Evolutionary conservation across 2,113 vertebrate species (phyloP).

Genomic region (Blennius ocellaris): DNA sequence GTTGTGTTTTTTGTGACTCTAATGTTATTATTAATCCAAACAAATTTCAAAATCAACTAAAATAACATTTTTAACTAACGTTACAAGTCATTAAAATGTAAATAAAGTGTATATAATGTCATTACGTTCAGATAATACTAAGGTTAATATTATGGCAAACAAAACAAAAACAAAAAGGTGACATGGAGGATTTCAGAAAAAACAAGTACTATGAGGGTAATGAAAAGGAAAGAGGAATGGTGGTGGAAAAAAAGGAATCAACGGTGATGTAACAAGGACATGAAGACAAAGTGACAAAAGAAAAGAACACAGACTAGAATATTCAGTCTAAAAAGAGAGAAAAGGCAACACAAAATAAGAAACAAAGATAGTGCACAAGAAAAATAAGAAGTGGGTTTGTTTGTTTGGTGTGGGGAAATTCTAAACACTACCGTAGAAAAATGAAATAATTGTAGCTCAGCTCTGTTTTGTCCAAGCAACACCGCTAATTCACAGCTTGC

Average conservation of each 20-base stretch:
- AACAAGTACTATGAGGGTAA: conserved; percentile 27
- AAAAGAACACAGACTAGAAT: conserved; percentile 41
- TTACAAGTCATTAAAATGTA: too few relatives aligned
- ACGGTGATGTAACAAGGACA: conserved; percentile 55
- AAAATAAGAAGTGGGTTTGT: conserved; percentile 44
- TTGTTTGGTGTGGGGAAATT: conserved; percentile 1
- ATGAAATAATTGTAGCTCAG: neutral
- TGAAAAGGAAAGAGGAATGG: conserved; percentile 10
- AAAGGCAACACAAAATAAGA: conserved; percentile 42
- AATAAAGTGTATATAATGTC: too few relatives aligned
- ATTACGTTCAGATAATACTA: too few relatives aligned
- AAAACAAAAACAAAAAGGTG: neutral
- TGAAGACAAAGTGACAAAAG: conserved; percentile 59
- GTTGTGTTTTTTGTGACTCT: too few relatives aligned
- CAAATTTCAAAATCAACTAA: too few relatives aligned
- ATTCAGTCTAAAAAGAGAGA: conserved; percentile 29
- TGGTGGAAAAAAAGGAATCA: conserved; percentile 20
- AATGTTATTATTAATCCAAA: too few relatives aligned
- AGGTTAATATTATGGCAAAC: conserved; percentile 2
- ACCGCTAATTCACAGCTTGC: conserved; percentile 10
- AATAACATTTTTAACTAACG: too few relatives aligned
- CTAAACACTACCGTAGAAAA: conserved; percentile 8
- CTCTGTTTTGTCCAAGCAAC: conserved; percentile 23
- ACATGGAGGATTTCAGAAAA: neutral
- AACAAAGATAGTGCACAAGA: conserved; percentile 37